Evolutionary conservation across 2,113 vertebrate genomes (phyloP), one percentile per base, ranked within the genome.

Genomic region (Catharus minimus): DNA sequence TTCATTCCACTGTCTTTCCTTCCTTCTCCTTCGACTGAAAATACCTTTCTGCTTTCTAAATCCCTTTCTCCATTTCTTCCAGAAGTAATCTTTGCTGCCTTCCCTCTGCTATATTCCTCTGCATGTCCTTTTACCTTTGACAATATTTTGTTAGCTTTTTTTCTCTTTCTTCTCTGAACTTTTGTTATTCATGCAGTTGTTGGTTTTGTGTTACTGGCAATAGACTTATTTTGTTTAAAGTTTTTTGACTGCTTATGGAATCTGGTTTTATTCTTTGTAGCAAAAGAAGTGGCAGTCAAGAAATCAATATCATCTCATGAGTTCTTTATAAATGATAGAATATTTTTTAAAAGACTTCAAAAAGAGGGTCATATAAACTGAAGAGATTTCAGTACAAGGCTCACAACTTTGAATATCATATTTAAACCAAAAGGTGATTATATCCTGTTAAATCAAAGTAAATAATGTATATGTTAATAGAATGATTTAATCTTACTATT

Each of bases 381-480:
- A 69, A 75, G 3, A 30, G 6, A 61, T 77, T 76, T 50, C 10
- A 17, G 46, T 33, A 14, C 7, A 33, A 53, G 90, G 33, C 26
- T 85, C 49, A 52, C 67, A 65, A 44, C 16, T 67, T 49, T 28
- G 38, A 30, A 49, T 78, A 15, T 81, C 9, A 60, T 75, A 86
- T 71, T 92, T 82, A 77, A 80, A 91, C 32, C 16, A 83, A 93
- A 85, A 91, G 44, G 24, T 90, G 36, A 64, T 92, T 18, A 58
- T 44, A 49, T 43, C 62, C 46, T 28, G n/a, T 60, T 71, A 73
- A 58, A 66, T 27, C 18, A 64, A 33, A 55, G 2, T 71, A 50
- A 73, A 49, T n/a, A 61, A 62, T 44, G 39, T 15, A 15, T 22
- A 41, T 15, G 15, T 41, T 52, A 21, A 55, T 43, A 61, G 38